phyloP scores from a whole-genome alignment of 2,888 invertebrate species.

The Lepidocyrtinus sp. region DNA sequence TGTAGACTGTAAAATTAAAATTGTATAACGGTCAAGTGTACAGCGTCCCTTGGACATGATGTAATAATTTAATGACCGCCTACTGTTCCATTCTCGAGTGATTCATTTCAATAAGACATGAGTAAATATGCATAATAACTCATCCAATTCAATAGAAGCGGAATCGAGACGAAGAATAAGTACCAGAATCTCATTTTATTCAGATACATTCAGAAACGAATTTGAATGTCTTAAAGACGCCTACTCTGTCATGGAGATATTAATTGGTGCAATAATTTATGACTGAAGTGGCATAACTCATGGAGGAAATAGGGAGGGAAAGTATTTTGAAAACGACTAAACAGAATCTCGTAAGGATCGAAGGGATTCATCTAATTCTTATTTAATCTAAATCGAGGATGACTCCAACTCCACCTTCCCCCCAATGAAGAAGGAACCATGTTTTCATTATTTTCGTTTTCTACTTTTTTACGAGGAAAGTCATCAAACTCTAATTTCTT shows the following conservation, averaged over 20 bases:
- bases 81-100: not conserved
- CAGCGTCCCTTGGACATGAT: not conserved
- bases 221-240: not conserved
- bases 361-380: not conserved
- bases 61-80: constrained; percentile 10
- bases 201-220: not conserved
- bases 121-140: not conserved
- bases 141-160: not conserved
- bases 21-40: not conserved
- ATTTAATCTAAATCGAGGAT: not conserved
- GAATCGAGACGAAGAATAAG: too few relatives aligned
- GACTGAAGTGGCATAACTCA: not conserved
- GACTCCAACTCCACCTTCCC: not conserved
- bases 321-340: not conserved
- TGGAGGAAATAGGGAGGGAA: not conserved
- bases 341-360: not conserved
- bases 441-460: not conserved
- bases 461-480: not conserved
- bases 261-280: constrained; percentile 38
- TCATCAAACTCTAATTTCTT: not conserved
- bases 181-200: constrained; percentile 2
- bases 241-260: constrained; percentile 10
- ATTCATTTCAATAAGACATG: not conserved
- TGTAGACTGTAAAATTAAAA: not conserved
- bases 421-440: not conserved